Conservation (phyloP, 2,113 vertebrate genomes). For the Platanista minor region DNA sequence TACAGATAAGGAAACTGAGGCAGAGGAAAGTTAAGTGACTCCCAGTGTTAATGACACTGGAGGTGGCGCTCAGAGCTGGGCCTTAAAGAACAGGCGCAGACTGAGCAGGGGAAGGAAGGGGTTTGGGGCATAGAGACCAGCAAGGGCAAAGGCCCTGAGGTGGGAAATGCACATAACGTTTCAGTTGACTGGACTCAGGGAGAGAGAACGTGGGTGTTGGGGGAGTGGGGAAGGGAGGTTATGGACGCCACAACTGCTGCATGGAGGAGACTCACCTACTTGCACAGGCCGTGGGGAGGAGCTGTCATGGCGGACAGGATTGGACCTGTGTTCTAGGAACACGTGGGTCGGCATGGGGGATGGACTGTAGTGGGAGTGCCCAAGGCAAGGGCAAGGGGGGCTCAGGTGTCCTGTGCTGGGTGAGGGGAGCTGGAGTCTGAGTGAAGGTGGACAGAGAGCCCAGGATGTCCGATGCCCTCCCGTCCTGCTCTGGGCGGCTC, state of each 20-base stretch:
- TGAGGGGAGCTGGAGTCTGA: neutral
- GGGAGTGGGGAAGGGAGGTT: neutral
- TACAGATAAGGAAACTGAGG: neutral
- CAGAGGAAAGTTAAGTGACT: neutral
- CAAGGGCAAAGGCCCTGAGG: neutral
- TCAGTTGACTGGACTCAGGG: neutral
- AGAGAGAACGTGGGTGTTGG: neutral
- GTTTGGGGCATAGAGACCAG: neutral
- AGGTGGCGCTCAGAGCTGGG: neutral
- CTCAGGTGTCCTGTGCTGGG: neutral
- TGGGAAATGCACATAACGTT: neutral
- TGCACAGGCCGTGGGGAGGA: neutral
- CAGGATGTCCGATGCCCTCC: neutral
- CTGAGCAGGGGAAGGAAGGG: neutral
- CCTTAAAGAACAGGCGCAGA: neutral
- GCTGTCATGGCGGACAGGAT: neutral
- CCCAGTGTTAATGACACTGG: neutral
- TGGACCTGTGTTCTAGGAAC: neutral
- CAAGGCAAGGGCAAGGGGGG: neutral
- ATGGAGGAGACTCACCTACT: fast-evolving
- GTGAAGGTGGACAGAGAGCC: neutral
- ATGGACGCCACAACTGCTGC: neutral
- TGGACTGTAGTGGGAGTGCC: neutral
- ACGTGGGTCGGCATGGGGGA: no score
- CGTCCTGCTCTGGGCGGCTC: neutral